Percentiles rank a stretch among this genome's conserved stretches.
phyloP scores from a whole-genome alignment of 2,113 vertebrate genomes.

The Callorhinus ursinus region DNA sequence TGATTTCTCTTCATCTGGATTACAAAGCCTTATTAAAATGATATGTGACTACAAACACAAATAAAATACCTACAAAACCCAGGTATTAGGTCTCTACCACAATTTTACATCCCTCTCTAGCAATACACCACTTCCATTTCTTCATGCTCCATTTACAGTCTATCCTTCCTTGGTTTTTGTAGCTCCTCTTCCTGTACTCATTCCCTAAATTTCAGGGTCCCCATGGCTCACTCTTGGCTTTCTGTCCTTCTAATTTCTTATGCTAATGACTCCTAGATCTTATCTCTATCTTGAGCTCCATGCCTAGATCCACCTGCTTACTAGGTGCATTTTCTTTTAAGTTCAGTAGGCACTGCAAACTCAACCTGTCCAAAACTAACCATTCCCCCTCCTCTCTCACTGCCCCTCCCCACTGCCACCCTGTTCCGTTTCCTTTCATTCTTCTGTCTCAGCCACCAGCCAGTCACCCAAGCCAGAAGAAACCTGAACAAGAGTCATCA shows the following conservation, averaged over 20 bases:
- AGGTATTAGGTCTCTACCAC: background rate
- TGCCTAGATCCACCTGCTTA: background rate
- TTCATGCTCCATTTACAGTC: background rate
- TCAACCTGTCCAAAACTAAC: background rate
- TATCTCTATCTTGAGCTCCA: background rate
- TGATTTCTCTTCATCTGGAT: conserved; percentile 11
- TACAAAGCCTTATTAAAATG: conserved; percentile 2
- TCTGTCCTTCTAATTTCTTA: conserved; percentile 19
- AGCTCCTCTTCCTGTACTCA: background rate
- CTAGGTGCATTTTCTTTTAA: background rate
- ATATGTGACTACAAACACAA: conserved; percentile 19
- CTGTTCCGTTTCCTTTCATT: background rate
- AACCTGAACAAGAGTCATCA: background rate
- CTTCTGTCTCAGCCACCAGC: background rate
- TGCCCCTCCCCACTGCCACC: background rate
- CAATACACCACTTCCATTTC: background rate
- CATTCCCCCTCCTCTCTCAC: background rate
- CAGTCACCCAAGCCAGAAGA: background rate
- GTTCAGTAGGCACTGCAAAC: background rate
- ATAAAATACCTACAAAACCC: background rate
- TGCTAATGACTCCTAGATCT: background rate
- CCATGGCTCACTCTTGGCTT: background rate
- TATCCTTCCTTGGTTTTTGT: background rate
- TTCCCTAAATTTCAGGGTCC: background rate
- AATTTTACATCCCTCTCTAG: background rate